A percentile compares a stretch with the other conserved stretches of the same genome.
Conservation (phyloP, 2,113 vertebrate species). For the Peucedramus taeniatus region DNA sequence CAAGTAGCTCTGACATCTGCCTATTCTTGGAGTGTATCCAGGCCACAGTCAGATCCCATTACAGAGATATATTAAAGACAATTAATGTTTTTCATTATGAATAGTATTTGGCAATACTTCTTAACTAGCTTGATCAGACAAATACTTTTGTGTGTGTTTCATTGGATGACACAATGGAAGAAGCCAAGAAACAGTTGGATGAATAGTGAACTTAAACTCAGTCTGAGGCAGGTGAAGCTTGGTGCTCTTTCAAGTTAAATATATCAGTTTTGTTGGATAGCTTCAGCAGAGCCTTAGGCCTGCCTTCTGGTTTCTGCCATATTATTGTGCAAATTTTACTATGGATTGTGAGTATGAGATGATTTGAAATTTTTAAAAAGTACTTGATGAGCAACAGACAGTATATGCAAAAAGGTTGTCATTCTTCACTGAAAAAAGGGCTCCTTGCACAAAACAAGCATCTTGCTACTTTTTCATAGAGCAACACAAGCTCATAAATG, state of each 20-base stretch:
- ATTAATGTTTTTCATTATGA: neutral
- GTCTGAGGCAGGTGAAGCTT: neutral
- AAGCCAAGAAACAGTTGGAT: neutral
- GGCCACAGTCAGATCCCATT: neutral
- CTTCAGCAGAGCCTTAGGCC: neutral
- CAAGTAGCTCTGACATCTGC: neutral
- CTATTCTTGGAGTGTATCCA: neutral
- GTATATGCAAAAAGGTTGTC: neutral
- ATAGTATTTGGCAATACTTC: neutral
- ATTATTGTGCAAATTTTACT: neutral
- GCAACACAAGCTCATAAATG: neutral
- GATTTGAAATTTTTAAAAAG: neutral
- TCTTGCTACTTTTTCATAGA: neutral
- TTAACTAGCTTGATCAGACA: neutral
- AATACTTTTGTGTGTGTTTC: neutral
- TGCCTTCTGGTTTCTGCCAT: neutral
- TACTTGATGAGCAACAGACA: neutral
- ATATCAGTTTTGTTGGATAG: neutral
- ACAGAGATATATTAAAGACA: neutral
- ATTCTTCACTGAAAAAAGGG: neutral
- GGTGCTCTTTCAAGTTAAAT: neutral
- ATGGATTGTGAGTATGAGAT: rapidly evolving
- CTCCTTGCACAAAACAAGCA: neutral
- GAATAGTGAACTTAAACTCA: neutral
- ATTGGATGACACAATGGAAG: neutral